These are phyloP conservation scores for Lepidochrysops patricia DNA, from an alignment of 2,888 invertebrate species.

Conservation along the genomic window DNA sequence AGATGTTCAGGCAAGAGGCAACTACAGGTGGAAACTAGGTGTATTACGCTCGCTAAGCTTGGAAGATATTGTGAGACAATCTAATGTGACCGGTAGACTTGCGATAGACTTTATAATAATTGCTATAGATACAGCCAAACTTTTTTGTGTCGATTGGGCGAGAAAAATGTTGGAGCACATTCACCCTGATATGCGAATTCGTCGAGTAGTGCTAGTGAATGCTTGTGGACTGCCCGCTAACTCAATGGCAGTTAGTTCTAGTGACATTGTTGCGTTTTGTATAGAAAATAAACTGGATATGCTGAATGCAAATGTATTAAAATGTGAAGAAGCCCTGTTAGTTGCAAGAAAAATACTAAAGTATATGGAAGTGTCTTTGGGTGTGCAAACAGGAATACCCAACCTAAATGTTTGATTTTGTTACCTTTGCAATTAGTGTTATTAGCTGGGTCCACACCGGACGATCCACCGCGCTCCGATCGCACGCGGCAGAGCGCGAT, in stretches of 20 bases:
- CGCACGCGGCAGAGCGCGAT: too few relatives aligned
- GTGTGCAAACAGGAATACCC: conserved; percentile 59
- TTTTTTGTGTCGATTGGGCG: conserved; percentile 59
- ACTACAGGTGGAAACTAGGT: conserved; percentile 52
- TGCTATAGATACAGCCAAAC: conserved; percentile 52
- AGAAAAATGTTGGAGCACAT: conserved; percentile 47
- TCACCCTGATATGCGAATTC: conserved; percentile 52
- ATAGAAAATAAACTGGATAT: conserved; percentile 50
- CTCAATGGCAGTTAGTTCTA: conserved; percentile 52
- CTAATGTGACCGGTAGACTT: conserved; percentile 46
- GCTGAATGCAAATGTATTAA: conserved; percentile 50
- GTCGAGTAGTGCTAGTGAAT: conserved; percentile 57
- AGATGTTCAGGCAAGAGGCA: conserved; percentile 46
- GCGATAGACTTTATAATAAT: conserved; percentile 58
- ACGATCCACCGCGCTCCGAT: too few relatives aligned
- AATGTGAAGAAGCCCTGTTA: conserved; percentile 37
- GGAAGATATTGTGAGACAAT: conserved; percentile 46
- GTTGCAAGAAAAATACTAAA: conserved; percentile 51
- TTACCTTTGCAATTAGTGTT: neutral
- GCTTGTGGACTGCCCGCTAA: conserved; percentile 52
- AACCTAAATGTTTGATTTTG: conserved; percentile 50
- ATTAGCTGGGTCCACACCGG: too few relatives aligned
- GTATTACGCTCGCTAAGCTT: conserved; percentile 46
- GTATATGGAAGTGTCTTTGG: conserved; percentile 56
- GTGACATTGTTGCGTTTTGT: conserved; percentile 48